phyloP scores from a whole-genome alignment of 2,113 vertebrate genomes.

The Aphyosemion australe region DNA sequence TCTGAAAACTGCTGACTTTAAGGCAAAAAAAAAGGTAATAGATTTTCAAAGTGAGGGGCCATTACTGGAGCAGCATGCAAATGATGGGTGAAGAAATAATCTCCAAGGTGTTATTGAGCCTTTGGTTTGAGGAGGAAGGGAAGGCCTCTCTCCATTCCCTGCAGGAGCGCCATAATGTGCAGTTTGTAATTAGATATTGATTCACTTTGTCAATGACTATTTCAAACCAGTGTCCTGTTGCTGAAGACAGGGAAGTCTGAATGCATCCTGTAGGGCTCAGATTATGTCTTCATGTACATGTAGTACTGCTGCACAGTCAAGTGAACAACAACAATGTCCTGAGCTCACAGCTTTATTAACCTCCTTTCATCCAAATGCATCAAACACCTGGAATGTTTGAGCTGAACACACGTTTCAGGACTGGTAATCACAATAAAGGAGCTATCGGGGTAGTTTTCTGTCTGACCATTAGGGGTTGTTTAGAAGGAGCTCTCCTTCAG shows the following conservation, averaged over 20 bases:
- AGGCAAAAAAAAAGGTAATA: conserved; percentile 62
- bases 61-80: conserved; percentile 74
- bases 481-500: no score
- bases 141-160: conserved; percentile 54
- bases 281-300: conserved; percentile 64
- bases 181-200: conserved; percentile 89
- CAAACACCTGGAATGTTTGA: no score
- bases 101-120: conserved; percentile 69
- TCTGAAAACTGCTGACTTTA: conserved; percentile 64
- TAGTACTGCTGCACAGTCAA: conserved; percentile 8
- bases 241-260: conserved; percentile 61
- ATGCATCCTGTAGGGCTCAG: conserved; percentile 70
- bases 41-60: conserved; percentile 56
- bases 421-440: no score
- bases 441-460: no score
- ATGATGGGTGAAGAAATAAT: conserved; percentile 76
- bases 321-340: conserved; percentile 35
- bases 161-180: conserved; percentile 67
- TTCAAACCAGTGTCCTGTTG: conserved; percentile 66
- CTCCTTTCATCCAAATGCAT: no score
- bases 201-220: conserved; percentile 81
- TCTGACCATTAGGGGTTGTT: no score
- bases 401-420: no score
- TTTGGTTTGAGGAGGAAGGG: conserved; percentile 56
- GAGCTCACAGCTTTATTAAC: background rate